Conservation (phyloP, 1,140 invertebrate genomes). For the Coenobita brevimanus region DNA sequence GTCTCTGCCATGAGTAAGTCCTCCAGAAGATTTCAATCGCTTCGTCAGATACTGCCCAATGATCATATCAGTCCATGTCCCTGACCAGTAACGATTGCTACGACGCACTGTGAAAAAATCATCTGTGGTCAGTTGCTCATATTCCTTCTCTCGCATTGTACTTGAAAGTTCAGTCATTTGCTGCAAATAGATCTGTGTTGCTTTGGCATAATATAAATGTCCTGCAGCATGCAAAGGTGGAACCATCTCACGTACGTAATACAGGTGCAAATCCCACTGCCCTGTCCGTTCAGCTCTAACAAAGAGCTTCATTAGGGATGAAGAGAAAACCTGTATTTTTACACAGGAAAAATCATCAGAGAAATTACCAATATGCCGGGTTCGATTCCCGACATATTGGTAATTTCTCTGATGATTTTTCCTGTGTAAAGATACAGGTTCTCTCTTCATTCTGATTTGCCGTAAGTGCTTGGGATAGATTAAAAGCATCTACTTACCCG, state of each 20-base stretch:
- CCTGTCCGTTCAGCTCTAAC: slow-evolving; percentile 38
- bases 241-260: slow-evolving; percentile 28
- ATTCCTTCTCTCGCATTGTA: slow-evolving; percentile 7
- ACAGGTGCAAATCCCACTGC: slow-evolving; percentile 20
- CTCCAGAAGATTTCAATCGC: slow-evolving; percentile 12
- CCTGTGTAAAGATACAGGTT: no score
- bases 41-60: slow-evolving; percentile 38
- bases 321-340: no score
- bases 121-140: slow-evolving; percentile 9
- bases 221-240: slow-evolving; percentile 46
- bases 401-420: no score
- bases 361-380: no score
- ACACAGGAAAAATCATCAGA: no score
- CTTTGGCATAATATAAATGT: slow-evolving; percentile 23
- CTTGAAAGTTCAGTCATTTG: slow-evolving; percentile 11
- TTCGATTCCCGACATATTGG: no score
- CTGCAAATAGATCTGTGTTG: slow-evolving; percentile 29
- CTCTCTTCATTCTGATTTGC: no score
- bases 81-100: slow-evolving; percentile 23
- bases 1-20: slow-evolving; percentile 26
- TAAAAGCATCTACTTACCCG: no score
- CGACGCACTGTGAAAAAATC: slow-evolving; percentile 24
- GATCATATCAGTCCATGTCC: slow-evolving; percentile 27
- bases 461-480: no score
- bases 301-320: slow-evolving; percentile 42